A percentile compares a stretch with the other conserved stretches of the same genome.
These are phyloP conservation scores for Bibio marci DNA, from an alignment of 2,888 invertebrate species.

Conservation along the genomic window DNA sequence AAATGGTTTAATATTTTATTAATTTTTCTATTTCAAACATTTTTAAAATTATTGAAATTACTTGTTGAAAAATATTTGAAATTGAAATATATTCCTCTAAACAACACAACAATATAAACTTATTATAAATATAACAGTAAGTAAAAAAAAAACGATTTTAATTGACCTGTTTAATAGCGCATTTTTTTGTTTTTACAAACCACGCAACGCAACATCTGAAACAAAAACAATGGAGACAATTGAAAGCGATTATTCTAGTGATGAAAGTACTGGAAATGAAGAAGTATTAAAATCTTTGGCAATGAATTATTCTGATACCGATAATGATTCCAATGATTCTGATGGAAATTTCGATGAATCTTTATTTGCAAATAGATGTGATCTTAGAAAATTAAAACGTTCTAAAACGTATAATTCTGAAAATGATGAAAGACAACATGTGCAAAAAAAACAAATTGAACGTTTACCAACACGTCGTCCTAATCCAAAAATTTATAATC, in stretches of 20 bases:
- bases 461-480: conserved; percentile 23
- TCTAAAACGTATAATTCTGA: neutral
- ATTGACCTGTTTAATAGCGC: conserved; percentile 6
- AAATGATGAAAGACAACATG: neutral
- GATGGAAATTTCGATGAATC: neutral
- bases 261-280: too few relatives aligned
- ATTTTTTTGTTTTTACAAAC: conserved; percentile 3
- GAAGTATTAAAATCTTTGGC: too few relatives aligned
- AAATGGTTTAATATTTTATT: too few relatives aligned
- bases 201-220: too few relatives aligned
- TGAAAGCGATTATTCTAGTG: too few relatives aligned
- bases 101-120: too few relatives aligned
- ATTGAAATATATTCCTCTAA: too few relatives aligned
- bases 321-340: neutral
- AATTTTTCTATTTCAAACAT: too few relatives aligned
- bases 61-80: too few relatives aligned
- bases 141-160: conserved; percentile 3
- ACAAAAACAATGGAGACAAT: too few relatives aligned
- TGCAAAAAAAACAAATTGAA: conserved; percentile 1
- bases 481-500: conserved; percentile 24
- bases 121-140: neutral
- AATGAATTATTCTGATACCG: too few relatives aligned
- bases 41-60: too few relatives aligned
- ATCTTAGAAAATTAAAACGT: neutral
- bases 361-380: neutral